Conservation (phyloP, 1,140 invertebrate genomes). For the Musca vetustissima region DNA sequence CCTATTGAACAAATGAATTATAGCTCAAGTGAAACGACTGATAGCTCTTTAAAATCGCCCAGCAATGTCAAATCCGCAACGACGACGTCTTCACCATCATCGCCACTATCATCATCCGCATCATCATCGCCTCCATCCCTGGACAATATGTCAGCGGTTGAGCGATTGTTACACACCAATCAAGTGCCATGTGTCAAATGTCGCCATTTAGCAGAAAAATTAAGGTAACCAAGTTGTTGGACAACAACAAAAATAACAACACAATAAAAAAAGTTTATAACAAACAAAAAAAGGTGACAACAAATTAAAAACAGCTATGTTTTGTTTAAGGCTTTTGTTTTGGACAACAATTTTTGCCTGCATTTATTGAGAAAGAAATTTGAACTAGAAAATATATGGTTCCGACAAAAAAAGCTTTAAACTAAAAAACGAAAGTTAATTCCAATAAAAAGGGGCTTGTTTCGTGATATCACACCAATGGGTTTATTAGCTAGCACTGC, state of each 20-base stretch:
- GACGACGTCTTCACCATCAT: not conserved
- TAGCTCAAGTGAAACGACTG: not conserved
- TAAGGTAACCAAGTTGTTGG: constrained; percentile 47
- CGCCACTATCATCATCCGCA: not conserved
- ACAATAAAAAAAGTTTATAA: not conserved
- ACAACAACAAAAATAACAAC: constrained; percentile 29
- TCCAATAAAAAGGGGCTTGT: too few species aligned
- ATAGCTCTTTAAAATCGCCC: not conserved
- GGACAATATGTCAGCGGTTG: constrained; percentile 17
- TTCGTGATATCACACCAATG: too few species aligned
- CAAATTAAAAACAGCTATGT: not conserved
- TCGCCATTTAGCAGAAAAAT: constrained; percentile 48
- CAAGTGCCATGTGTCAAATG: constrained; percentile 50
- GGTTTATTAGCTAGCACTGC: too few species aligned
- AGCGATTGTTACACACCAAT: constrained; percentile 3
- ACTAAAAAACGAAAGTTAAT: too few species aligned
- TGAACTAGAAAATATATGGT: too few species aligned
- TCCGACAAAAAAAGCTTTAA: too few species aligned
- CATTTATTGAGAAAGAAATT: too few species aligned
- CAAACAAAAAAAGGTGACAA: not conserved
- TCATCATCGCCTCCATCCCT: not conserved
- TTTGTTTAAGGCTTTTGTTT: not conserved
- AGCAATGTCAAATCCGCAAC: not conserved
- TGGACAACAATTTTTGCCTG: too few species aligned
- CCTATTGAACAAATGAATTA: constrained; percentile 9